Evolutionary conservation across 2,888 invertebrate genomes (phyloP).

Genomic region (Microplitis manilae): DNA sequence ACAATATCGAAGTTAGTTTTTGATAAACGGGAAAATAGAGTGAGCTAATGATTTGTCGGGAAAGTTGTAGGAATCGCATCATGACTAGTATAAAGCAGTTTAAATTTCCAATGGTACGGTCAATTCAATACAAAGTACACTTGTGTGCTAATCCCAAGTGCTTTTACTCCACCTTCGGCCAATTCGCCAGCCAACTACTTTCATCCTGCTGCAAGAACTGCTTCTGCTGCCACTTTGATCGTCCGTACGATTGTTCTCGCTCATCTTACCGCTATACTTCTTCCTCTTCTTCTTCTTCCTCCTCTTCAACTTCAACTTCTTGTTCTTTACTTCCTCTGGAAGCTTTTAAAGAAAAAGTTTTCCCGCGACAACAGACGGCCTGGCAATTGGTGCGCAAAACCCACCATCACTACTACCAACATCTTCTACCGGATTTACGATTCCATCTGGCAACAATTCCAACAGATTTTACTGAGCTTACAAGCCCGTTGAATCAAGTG

Average conservation of each 20-base stretch:
- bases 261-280: conserved; percentile 17
- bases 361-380: conserved; percentile 40
- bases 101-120: conserved; percentile 28
- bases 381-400: conserved; percentile 37
- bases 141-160: conserved; percentile 41
- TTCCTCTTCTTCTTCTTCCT: neutral
- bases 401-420: conserved; percentile 6
- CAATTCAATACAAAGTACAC: conserved; percentile 34
- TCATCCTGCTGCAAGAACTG: neutral
- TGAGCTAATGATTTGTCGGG: conserved; percentile 40
- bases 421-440: conserved; percentile 31
- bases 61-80: conserved; percentile 28
- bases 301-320: neutral
- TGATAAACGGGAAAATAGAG: conserved; percentile 36
- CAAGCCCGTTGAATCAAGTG: conserved; percentile 5
- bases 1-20: neutral
- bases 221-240: neutral
- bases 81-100: conserved; percentile 18
- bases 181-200: conserved; percentile 7
- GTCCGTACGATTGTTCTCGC: neutral
- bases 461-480: conserved; percentile 9
- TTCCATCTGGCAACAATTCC: conserved; percentile 30
- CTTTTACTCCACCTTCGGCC: conserved; percentile 16
- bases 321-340: neutral
- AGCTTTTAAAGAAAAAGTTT: conserved; percentile 42